Evolutionary conservation across 2,113 vertebrate genomes (phyloP).

Genomic region (Vimba vimba): DNA sequence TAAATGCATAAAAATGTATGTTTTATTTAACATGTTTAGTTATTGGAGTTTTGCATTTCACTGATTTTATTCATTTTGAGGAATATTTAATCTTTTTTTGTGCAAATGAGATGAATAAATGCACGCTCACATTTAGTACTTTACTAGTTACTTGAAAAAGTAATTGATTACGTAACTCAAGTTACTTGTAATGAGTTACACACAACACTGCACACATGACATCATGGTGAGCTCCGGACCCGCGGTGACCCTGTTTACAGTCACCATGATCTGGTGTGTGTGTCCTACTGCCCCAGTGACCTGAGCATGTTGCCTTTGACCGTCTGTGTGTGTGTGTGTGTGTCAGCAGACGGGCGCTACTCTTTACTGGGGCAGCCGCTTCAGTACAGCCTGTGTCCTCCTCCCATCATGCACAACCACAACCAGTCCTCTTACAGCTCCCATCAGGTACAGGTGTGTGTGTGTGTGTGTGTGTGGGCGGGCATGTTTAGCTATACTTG

Average conservation of each 20-base stretch:
- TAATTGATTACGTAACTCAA: too few species aligned
- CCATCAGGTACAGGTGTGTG: conserved; percentile 80
- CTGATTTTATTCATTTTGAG: too few species aligned
- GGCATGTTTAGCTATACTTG: too few species aligned
- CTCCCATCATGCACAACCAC: conserved; percentile 89
- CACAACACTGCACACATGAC: neutral
- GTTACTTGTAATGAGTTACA: too few species aligned
- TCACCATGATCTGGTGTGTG: neutral
- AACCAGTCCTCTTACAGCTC: conserved; percentile 88
- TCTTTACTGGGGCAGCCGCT: conserved; percentile 94
- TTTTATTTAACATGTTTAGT: too few species aligned
- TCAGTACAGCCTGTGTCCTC: conserved; percentile 95
- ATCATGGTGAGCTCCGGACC: neutral
- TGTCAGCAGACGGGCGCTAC: conserved; percentile 89
- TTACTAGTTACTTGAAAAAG: too few species aligned
- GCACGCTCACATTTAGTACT: too few species aligned
- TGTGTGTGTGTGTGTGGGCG: neutral
- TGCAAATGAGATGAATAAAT: too few species aligned
- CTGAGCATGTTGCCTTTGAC: neutral
- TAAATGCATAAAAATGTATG: too few species aligned
- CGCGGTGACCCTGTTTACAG: neutral
- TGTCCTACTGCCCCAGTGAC: neutral
- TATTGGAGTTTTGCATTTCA: too few species aligned
- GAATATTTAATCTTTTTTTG: too few species aligned
- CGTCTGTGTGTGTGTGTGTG: conserved; percentile 21